A percentile compares a stretch with the other conserved stretches of the same genome.
phyloP scores from a whole-genome alignment of 2,113 vertebrate genomes.

The Taxidea taxus region DNA sequence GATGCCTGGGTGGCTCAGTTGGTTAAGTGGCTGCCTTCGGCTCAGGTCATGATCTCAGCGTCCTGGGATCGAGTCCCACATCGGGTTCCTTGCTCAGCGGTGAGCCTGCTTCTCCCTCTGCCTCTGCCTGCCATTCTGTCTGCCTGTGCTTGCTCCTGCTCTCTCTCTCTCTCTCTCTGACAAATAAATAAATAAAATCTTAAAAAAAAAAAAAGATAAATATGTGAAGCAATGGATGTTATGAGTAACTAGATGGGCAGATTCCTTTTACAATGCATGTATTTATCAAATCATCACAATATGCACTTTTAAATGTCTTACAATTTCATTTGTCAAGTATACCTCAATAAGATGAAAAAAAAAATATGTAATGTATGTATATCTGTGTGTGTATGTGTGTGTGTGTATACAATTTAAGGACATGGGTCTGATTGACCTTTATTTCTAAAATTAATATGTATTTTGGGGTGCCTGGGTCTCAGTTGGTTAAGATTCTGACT shows the following conservation, averaged over 20 bases:
- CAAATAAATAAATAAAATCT: too few relatives aligned
- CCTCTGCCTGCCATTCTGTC: too few relatives aligned
- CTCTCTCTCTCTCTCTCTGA: too few relatives aligned
- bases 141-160: too few relatives aligned
- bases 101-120: too few relatives aligned
- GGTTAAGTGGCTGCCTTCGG: too few relatives aligned
- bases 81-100: too few relatives aligned
- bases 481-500: not conserved
- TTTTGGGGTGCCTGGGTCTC: not conserved
- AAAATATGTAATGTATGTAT: not conserved
- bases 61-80: too few relatives aligned
- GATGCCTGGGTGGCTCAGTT: too few relatives aligned
- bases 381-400: not conserved
- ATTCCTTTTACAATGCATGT: not conserved
- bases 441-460: not conserved
- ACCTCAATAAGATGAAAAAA: not conserved
- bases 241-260: not conserved
- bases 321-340: not conserved
- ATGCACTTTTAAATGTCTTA: not conserved
- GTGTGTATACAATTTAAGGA: not conserved
- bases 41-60: too few relatives aligned
- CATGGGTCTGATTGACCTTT: not conserved
- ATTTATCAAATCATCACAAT: not conserved
- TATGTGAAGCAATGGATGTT: not conserved
- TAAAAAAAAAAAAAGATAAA: not conserved